Evolutionary conservation across 2,888 invertebrate genomes (phyloP), one percentile per base, ranked within the genome.

Genomic region (Cephus rjabovi): DNA sequence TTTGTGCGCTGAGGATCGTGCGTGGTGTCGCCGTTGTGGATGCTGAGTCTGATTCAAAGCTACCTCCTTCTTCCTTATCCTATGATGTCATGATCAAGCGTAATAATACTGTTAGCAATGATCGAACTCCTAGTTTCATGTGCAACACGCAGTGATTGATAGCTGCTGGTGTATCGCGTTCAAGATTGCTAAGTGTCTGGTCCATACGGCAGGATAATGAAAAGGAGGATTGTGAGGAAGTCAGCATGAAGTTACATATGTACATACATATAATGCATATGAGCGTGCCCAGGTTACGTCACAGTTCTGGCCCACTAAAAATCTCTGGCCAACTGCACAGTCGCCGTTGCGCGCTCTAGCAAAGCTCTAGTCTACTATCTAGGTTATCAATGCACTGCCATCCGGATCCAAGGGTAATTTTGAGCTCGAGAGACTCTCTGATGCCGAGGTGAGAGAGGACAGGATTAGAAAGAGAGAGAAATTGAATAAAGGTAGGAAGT

Each of bases 1-100:
- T 87, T 89, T 93, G 93, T 34, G 94, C 93, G 87, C 94, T 94
- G 86, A 95, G 93, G 81, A 96, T 94, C n/a, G 95, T 95, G 91
- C 95, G 95, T 40, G 95, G 95, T 12, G 96, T 95, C 23, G 92
- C 91, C 77, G 95, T 94, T 33, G 95, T 95, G 37, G 96, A 95
- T 89, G 95, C 95, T 11, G 96, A 95, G 92, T 96, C 96, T 12
- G 96, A 95, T 91, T 96, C 96, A 90, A 95, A 94, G 89, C 94
- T 94, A 86, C 95, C 95, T 81, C 94, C 92, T 82, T 93, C 93
- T 86, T 93, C 93, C 88, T 92, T 93, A 83, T 93, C 93, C 90
- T 92, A 87, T 56, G 56, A 56, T 56, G 56, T 23, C 56, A 56
- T 56, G 56, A 56, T 56, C 56, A 56, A 56, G 56, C 56, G 56